Conservation (phyloP, 2,888 invertebrate genomes). For the Caenorhabditis uteleia region DNA sequence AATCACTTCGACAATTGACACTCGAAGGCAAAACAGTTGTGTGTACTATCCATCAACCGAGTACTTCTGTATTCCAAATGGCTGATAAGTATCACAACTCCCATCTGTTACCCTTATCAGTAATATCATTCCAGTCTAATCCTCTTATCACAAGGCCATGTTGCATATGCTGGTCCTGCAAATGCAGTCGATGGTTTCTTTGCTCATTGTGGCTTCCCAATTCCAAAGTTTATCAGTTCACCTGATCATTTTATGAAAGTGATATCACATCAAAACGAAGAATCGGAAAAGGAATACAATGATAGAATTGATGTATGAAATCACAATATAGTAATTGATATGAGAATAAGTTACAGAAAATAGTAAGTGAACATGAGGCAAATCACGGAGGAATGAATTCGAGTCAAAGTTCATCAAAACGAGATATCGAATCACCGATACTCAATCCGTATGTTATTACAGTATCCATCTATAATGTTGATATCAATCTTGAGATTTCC, state of each 20-base stretch:
- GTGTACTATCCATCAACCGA: slow-evolving; percentile 91
- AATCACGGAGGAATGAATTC: slow-evolving; percentile 6
- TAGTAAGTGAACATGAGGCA: slow-evolving; percentile 13
- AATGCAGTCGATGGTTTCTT: slow-evolving; percentile 44
- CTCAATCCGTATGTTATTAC: too few relatives aligned
- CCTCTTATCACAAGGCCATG: slow-evolving; percentile 47
- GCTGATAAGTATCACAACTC: slow-evolving; percentile 76
- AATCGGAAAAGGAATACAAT: slow-evolving; percentile 33
- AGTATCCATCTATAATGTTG: too few relatives aligned
- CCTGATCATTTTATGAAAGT: slow-evolving; percentile 69
- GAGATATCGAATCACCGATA: too few relatives aligned
- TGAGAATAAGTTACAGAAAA: slow-evolving; percentile 3
- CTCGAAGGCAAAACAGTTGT: slow-evolving; percentile 84
- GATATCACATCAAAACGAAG: slow-evolving; percentile 35
- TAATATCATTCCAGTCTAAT: slow-evolving; percentile 38
- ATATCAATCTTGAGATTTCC: too few relatives aligned
- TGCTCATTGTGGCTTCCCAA: slow-evolving; percentile 45
- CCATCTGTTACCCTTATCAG: too few relatives aligned
- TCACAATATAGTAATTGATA: background rate
- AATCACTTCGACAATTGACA: slow-evolving; percentile 70
- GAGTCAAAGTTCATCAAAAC: slow-evolving; percentile 11
- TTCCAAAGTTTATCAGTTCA: slow-evolving; percentile 53
- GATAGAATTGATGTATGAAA: slow-evolving; percentile 17
- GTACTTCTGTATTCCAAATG: slow-evolving; percentile 84
- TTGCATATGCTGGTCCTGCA: slow-evolving; percentile 53